phyloP scores from a whole-genome alignment of 2,797 vertebrate genomes.

The Hylomyscus alleni region DNA sequence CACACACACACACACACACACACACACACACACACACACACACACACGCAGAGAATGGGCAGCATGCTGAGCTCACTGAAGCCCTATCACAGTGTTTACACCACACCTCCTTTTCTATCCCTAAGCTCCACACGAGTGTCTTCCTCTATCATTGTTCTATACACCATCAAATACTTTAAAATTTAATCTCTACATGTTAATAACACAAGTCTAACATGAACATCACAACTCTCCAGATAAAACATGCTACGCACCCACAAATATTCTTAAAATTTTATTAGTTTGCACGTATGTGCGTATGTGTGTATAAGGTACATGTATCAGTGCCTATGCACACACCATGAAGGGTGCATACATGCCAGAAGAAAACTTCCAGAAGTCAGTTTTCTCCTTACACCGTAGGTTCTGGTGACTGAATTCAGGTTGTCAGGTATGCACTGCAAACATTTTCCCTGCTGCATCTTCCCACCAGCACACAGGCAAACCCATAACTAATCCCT shows the following conservation, averaged over 20 bases:
- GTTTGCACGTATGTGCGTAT: no score
- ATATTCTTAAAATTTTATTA: neutral
- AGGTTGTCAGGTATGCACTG: neutral
- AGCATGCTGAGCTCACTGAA: neutral
- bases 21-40: neutral
- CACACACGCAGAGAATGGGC: neutral
- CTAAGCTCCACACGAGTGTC: neutral
- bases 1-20: neutral
- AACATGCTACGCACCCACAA: neutral
- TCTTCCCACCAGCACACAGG: no score
- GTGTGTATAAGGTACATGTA: neutral
- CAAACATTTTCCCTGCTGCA: neutral
- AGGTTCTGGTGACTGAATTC: neutral
- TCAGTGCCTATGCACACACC: neutral
- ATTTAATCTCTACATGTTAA: neutral
- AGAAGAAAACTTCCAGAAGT: neutral
- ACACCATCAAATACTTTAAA: neutral
- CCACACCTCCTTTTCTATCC: neutral
- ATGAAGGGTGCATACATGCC: neutral
- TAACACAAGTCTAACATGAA: neutral
- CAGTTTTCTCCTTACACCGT: neutral
- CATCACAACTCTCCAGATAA: neutral
- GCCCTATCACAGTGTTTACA: neutral
- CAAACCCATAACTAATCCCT: no score
- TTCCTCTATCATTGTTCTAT: neutral